Percentiles rank a stretch among this genome's conserved stretches.
Evolutionary conservation across 2,888 invertebrate genomes (phyloP).

Genomic region (Isotomurus palustris): DNA sequence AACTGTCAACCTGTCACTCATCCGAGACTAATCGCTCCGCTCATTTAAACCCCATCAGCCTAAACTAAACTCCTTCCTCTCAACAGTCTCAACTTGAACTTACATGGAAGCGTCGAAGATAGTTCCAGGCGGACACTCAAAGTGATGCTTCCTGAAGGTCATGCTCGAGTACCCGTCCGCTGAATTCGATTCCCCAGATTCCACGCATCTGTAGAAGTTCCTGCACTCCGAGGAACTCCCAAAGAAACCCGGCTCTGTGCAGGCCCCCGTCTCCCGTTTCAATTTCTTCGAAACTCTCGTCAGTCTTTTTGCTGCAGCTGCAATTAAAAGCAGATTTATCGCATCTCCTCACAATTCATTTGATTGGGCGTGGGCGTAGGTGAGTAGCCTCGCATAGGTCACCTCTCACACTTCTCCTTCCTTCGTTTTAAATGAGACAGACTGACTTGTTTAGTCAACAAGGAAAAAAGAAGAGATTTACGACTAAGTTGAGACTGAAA

Average conservation of each 20-base stretch:
- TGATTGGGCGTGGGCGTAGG: too few relatives aligned
- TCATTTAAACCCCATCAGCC: too few relatives aligned
- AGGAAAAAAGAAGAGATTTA: too few relatives aligned
- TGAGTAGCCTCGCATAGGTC: too few relatives aligned
- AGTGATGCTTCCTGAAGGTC: slow-evolving; percentile 26
- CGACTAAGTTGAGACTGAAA: too few relatives aligned
- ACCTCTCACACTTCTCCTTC: too few relatives aligned
- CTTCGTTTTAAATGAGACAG: too few relatives aligned
- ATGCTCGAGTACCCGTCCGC: slow-evolving; percentile 11
- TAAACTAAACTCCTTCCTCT: too few relatives aligned
- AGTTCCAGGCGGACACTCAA: slow-evolving; percentile 34
- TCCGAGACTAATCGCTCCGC: too few relatives aligned
- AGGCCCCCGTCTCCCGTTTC: slow-evolving; percentile 5
- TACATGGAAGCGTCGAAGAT: slow-evolving; percentile 28
- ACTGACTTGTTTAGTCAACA: too few relatives aligned
- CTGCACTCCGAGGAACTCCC: slow-evolving; percentile 27
- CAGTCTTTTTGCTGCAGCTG: slow-evolving; percentile 1
- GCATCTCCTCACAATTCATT: too few relatives aligned
- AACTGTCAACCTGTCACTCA: too few relatives aligned
- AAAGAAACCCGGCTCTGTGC: slow-evolving; percentile 15
- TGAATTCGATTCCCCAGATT: slow-evolving; percentile 8
- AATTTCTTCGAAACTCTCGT: slow-evolving; percentile 6
- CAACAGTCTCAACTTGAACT: background rate
- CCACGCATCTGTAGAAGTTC: slow-evolving; percentile 33
- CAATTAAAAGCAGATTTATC: background rate